These are phyloP conservation scores for Fundulus diaphanus DNA, from an alignment of 2,797 vertebrate genomes.

Conservation along the genomic window DNA sequence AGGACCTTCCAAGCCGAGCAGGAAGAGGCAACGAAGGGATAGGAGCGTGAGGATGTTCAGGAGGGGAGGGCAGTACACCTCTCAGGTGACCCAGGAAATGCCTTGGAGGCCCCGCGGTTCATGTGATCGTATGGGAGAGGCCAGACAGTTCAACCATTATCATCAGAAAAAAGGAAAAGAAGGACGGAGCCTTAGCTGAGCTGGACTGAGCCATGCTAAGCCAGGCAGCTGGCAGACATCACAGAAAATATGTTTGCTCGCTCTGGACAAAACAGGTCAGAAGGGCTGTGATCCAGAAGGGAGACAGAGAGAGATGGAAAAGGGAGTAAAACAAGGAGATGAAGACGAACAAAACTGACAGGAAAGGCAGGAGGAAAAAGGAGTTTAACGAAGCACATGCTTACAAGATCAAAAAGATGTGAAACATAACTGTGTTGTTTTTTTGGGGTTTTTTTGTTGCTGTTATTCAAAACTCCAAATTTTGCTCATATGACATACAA, in stretches of 20 bases:
- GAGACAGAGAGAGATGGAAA: slow-evolving; percentile 30
- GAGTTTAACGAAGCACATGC: not conserved
- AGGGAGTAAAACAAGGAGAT: slow-evolving; percentile 36
- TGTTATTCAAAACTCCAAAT: not conserved
- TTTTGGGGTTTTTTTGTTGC: not conserved
- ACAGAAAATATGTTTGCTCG: slow-evolving; percentile 69
- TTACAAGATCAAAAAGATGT: slow-evolving; percentile 14
- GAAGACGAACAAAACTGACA: slow-evolving; percentile 12
- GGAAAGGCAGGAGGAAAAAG: not conserved
- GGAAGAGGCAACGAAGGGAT: slow-evolving; percentile 60
- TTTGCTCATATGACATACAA: not conserved
- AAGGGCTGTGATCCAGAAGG: slow-evolving; percentile 51
- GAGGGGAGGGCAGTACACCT: slow-evolving; percentile 44
- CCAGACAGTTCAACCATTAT: slow-evolving; percentile 59
- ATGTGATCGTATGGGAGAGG: slow-evolving; percentile 64
- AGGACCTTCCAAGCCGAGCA: slow-evolving; percentile 72
- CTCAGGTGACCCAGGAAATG: slow-evolving; percentile 82
- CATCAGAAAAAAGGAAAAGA: slow-evolving; percentile 44
- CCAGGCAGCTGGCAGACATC: slow-evolving; percentile 66
- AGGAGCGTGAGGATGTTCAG: slow-evolving; percentile 55
- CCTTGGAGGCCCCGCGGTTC: slow-evolving; percentile 71
- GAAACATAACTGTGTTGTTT: not conserved
- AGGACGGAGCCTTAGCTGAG: slow-evolving; percentile 43
- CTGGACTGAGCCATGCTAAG: slow-evolving; percentile 59
- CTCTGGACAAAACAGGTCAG: slow-evolving; percentile 67